phyloP scores from a whole-genome alignment of 2,888 invertebrate species.

The Rhodophaea formosa region DNA sequence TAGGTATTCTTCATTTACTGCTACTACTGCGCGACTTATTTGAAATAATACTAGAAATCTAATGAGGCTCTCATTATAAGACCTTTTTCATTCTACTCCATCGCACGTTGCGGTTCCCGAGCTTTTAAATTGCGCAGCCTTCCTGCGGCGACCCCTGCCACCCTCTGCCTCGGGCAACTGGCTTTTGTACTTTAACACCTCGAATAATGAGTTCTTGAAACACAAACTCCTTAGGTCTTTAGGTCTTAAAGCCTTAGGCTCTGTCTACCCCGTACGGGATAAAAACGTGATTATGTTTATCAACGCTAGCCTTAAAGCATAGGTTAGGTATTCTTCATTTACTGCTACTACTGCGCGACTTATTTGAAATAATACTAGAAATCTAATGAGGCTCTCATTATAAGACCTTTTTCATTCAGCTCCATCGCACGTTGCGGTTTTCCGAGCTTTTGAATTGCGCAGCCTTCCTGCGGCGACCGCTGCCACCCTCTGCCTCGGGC shows the following conservation, averaged over 20 bases:
- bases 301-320: no score
- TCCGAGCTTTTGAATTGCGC: constrained; percentile 60
- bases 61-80: constrained; percentile 66
- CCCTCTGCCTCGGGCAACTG: constrained; percentile 45
- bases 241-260: no score
- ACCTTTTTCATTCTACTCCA: constrained; percentile 50
- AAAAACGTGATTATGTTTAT: no score
- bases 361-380: constrained; percentile 37
- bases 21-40: constrained; percentile 17
- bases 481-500: constrained; percentile 45
- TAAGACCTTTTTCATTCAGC: constrained; percentile 50
- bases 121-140: constrained; percentile 58
- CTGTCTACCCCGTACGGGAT: no score
- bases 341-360: constrained; percentile 5
- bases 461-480: constrained; percentile 56
- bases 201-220: constrained; percentile 57
- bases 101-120: constrained; percentile 57
- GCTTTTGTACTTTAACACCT: constrained; percentile 65
- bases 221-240: no score
- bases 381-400: constrained; percentile 67
- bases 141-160: constrained; percentile 53
- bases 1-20: no score
- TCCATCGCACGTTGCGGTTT: constrained; percentile 53
- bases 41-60: constrained; percentile 43
- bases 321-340: no score